phyloP scores from a whole-genome alignment of 2,888 invertebrate genomes.

The Lottia scabra region DNA sequence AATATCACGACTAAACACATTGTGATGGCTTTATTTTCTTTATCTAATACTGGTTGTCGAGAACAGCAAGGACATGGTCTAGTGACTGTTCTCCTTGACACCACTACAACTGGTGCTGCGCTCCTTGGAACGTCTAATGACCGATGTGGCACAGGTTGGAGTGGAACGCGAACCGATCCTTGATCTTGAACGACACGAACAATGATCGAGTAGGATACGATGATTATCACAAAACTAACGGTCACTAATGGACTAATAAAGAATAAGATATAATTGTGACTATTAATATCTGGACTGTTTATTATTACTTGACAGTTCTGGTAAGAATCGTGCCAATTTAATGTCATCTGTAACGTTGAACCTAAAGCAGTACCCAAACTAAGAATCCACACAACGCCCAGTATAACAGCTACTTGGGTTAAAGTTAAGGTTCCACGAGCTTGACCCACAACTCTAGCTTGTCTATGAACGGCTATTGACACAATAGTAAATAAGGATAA shows the following conservation, averaged over 20 bases:
- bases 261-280: constrained; percentile 51
- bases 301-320: constrained; percentile 48
- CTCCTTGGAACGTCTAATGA: background rate
- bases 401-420: constrained; percentile 38
- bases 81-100: background rate
- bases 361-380: constrained; percentile 47
- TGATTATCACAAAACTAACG: constrained; percentile 44
- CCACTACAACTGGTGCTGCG: background rate
- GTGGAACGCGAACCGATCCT: constrained; percentile 12
- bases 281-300: constrained; percentile 39
- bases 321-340: constrained; percentile 43
- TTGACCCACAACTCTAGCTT: constrained; percentile 44
- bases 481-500: constrained; percentile 51
- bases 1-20: constrained; percentile 55
- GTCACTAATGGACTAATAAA: constrained; percentile 49
- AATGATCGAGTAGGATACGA: constrained; percentile 45
- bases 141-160: background rate
- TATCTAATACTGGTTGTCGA: constrained; percentile 39
- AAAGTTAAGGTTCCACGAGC: constrained; percentile 42
- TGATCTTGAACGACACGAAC: constrained; percentile 45
- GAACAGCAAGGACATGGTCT: constrained; percentile 32
- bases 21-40: constrained; percentile 50
- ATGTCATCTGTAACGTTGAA: constrained; percentile 48
- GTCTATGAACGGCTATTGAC: constrained; percentile 50
- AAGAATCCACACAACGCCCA: constrained; percentile 45